phyloP scores from a whole-genome alignment of 2,888 invertebrate species.

The Ornithoptera alexandrae region DNA sequence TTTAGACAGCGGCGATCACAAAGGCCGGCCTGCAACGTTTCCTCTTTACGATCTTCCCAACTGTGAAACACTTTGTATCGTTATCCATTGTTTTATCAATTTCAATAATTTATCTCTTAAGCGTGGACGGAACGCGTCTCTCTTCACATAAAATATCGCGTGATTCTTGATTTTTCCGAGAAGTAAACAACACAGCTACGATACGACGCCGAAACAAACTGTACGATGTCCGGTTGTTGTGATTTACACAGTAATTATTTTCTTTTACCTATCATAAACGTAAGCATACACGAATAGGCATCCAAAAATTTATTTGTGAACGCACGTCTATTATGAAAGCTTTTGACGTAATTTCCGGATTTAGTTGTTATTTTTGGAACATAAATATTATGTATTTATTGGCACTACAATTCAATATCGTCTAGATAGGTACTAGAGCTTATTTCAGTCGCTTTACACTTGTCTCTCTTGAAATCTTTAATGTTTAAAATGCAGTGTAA shows the following conservation, averaged over 20 bases:
- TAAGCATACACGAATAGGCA: not conserved
- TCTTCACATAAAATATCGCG: conserved; percentile 58
- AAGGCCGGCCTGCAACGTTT: conserved; percentile 71
- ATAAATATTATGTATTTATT: not conserved
- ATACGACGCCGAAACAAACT: conserved; percentile 36
- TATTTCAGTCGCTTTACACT: no score
- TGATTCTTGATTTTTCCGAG: conserved; percentile 56
- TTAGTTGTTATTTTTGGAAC: not conserved
- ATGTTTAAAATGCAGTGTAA: no score
- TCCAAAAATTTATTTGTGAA: conserved; percentile 2
- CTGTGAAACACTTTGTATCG: conserved; percentile 72
- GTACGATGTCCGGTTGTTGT: conserved; percentile 23
- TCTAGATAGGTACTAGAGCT: no score
- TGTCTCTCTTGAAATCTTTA: no score
- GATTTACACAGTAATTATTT: conserved; percentile 29
- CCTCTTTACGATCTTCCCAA: conserved; percentile 75
- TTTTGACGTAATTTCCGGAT: not conserved
- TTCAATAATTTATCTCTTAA: conserved; percentile 74
- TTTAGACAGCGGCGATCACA: conserved; percentile 73
- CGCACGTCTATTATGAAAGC: conserved; percentile 4
- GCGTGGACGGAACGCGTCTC: conserved; percentile 68
- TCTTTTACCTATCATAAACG: conserved; percentile 22
- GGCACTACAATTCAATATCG: no score
- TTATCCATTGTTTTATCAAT: conserved; percentile 77
- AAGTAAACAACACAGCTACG: conserved; percentile 45